These are phyloP conservation scores for Agapostemon virescens DNA, from an alignment of 2,888 invertebrate genomes.

Conservation along the genomic window DNA sequence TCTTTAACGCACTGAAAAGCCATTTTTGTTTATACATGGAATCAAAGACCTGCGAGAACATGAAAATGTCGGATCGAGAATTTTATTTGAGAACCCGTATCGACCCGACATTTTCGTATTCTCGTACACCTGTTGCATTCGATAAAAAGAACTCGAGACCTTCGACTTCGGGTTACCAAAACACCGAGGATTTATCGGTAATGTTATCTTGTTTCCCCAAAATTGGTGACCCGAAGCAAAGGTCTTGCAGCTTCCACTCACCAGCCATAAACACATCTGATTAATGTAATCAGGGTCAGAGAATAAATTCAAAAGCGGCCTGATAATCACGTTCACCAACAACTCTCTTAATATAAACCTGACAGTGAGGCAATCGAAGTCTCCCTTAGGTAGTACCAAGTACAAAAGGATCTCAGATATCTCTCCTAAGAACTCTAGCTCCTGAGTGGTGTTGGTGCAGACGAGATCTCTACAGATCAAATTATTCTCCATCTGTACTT, in stretches of 20 bases:
- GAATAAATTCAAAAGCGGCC: slow-evolving; percentile 86
- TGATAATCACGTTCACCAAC: slow-evolving; percentile 87
- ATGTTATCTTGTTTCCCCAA: background rate
- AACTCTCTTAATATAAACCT: slow-evolving; percentile 89
- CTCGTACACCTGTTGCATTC: background rate
- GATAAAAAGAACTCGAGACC: background rate
- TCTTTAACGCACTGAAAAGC: slow-evolving; percentile 89
- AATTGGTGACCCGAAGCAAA: background rate
- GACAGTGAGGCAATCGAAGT: slow-evolving; percentile 91
- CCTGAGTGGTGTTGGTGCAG: slow-evolving; percentile 86
- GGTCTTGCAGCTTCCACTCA: slow-evolving; percentile 81
- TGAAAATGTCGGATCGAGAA: too few species aligned
- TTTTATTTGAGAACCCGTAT: too few species aligned
- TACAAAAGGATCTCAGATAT: slow-evolving; percentile 91
- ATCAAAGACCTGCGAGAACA: background rate
- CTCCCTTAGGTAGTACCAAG: slow-evolving; percentile 90
- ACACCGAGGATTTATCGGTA: background rate
- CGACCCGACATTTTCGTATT: background rate
- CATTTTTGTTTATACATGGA: background rate
- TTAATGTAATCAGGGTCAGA: slow-evolving; percentile 96
- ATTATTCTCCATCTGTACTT: slow-evolving; percentile 92
- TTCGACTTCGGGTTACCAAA: background rate
- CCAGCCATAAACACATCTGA: slow-evolving; percentile 93
- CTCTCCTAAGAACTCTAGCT: slow-evolving; percentile 90
- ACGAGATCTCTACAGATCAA: slow-evolving; percentile 89